Percentiles rank a stretch among this genome's conserved stretches.
Conservation (phyloP, 2,113 vertebrate genomes). For the Poeciliopsis retropinna region DNA sequence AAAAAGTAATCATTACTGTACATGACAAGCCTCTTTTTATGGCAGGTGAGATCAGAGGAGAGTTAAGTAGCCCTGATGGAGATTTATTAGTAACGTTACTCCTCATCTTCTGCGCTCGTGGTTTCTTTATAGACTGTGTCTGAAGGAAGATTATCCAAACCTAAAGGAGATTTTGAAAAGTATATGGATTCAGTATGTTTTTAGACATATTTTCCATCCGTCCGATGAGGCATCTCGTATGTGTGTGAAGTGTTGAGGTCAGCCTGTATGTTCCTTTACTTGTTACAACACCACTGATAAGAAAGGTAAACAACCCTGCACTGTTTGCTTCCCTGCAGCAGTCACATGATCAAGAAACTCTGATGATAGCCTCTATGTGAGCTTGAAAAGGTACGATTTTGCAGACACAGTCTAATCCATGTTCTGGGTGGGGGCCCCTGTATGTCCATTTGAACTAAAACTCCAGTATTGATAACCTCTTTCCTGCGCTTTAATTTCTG, state of each 20-base stretch:
- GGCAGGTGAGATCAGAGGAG: slow-evolving; percentile 60
- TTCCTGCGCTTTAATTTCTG: slow-evolving; percentile 46
- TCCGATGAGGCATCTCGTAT: slow-evolving; percentile 31
- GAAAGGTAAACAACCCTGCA: slow-evolving; percentile 68
- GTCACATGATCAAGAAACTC: slow-evolving; percentile 64
- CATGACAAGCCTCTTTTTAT: slow-evolving; percentile 50
- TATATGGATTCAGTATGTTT: slow-evolving; percentile 4
- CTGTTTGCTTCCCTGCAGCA: slow-evolving; percentile 62
- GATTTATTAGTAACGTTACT: slow-evolving; percentile 53
- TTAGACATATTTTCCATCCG: slow-evolving; percentile 24
- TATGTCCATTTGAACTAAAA: slow-evolving; percentile 37
- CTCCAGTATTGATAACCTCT: slow-evolving; percentile 65
- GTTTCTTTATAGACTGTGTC: background rate
- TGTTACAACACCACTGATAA: slow-evolving; percentile 78
- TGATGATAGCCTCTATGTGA: slow-evolving; percentile 27
- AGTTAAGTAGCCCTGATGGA: slow-evolving; percentile 41
- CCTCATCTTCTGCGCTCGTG: slow-evolving; percentile 29
- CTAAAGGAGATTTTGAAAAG: background rate
- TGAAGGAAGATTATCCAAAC: slow-evolving; percentile 15
- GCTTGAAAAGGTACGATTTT: slow-evolving; percentile 6
- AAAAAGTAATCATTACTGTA: slow-evolving; percentile 38
- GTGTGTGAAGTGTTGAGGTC: slow-evolving; percentile 44
- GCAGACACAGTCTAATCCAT: slow-evolving; percentile 2
- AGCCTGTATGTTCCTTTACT: slow-evolving; percentile 65
- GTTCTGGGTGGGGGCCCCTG: slow-evolving; percentile 20